A percentile compares a stretch with the other conserved stretches of the same genome.
phyloP scores from a whole-genome alignment of 2,113 vertebrate genomes.

The Gymnocephalus cernua region DNA sequence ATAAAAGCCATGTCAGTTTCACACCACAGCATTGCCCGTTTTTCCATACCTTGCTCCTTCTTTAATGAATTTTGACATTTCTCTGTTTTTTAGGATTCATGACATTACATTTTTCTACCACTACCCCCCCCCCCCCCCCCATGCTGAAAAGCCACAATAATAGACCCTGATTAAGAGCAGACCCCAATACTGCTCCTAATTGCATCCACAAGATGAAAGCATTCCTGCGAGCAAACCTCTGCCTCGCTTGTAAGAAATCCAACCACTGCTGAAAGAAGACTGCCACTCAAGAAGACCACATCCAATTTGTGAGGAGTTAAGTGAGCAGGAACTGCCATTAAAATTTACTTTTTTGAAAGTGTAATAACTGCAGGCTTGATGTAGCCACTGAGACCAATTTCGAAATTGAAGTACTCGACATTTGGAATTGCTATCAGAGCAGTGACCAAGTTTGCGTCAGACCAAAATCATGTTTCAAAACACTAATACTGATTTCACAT shows the following conservation, averaged over 20 bases:
- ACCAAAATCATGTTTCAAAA: conserved; percentile 4
- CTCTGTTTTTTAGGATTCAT: neutral
- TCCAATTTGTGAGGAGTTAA: conserved; percentile 52
- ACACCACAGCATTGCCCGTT: neutral
- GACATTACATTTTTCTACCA: neutral
- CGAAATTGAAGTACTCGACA: neutral
- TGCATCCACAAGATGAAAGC: conserved; percentile 2
- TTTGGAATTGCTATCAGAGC: conserved; percentile 27
- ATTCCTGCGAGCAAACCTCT: conserved; percentile 20
- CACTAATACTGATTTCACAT: neutral
- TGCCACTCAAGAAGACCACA: conserved; percentile 40
- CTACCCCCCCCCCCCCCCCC: no score
- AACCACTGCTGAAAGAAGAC: conserved; percentile 22
- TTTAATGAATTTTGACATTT: neutral
- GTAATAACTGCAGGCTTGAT: conserved; percentile 47
- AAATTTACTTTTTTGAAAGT: conserved; percentile 48
- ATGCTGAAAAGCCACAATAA: conserved; percentile 1
- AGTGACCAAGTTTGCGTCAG: neutral
- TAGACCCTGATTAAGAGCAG: neutral
- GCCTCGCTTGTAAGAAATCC: conserved; percentile 22
- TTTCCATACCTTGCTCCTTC: neutral
- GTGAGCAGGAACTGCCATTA: conserved; percentile 38
- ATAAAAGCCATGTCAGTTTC: neutral
- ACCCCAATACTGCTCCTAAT: conserved; percentile 7
- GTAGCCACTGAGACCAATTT: conserved; percentile 35